A percentile compares a stretch with the other conserved stretches of the same genome.
Evolutionary conservation across 2,888 invertebrate species (phyloP).

Genomic region (Epistrophe grossulariae): DNA sequence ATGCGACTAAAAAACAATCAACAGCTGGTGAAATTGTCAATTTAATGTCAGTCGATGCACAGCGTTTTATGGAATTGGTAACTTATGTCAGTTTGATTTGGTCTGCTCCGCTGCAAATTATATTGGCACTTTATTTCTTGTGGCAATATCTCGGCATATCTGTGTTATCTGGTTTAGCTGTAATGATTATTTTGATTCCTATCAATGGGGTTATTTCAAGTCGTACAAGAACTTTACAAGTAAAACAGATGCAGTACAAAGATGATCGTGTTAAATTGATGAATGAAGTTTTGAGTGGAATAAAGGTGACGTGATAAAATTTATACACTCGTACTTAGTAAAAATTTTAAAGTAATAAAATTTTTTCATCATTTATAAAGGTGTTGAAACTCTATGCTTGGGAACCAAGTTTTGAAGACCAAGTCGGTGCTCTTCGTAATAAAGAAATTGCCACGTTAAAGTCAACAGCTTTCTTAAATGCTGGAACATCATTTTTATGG

Average conservation of each 20-base stretch:
- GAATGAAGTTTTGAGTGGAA: conserved; percentile 96
- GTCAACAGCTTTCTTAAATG: conserved; percentile 94
- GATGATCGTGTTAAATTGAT: conserved; percentile 96
- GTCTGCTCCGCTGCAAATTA: conserved; percentile 96
- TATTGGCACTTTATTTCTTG: conserved; percentile 92
- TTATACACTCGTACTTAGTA: neutral
- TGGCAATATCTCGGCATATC: conserved; percentile 93
- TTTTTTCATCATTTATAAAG: conserved; percentile 82
- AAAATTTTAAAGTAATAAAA: neutral
- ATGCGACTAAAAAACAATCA: conserved; percentile 91
- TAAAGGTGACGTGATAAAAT: conserved; percentile 87
- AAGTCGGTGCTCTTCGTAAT: conserved; percentile 93
- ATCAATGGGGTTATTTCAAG: conserved; percentile 94
- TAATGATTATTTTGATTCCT: conserved; percentile 96
- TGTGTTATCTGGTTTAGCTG: conserved; percentile 93
- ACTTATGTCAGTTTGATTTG: conserved; percentile 95
- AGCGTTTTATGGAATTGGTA: conserved; percentile 92
- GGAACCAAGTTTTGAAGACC: conserved; percentile 96
- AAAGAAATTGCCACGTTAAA: conserved; percentile 96
- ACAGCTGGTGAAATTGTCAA: conserved; percentile 97
- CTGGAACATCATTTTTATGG: conserved; percentile 96
- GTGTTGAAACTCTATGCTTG: conserved; percentile 96
- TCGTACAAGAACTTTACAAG: conserved; percentile 91
- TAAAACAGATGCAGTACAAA: conserved; percentile 96
- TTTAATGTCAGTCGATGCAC: conserved; percentile 96